Percentiles rank a stretch among this genome's conserved stretches.
phyloP scores from a whole-genome alignment of 1,140 invertebrate species.

The Platyscapa corneri region DNA sequence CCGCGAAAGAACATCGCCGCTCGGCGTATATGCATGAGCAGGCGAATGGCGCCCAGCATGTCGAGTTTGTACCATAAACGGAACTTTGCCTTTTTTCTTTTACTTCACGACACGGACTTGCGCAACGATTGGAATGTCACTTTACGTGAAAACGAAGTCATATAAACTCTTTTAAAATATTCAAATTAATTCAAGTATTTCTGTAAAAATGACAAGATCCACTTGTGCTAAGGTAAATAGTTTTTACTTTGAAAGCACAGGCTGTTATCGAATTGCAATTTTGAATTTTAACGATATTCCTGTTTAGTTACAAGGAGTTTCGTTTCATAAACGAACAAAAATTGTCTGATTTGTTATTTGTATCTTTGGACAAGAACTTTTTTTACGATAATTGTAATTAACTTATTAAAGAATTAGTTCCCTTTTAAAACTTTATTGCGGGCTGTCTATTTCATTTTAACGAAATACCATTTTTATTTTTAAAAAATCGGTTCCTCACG shows the following conservation, averaged over 20 bases:
- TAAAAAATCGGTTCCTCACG: not conserved
- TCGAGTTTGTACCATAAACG: not conserved
- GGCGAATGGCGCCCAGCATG: not conserved
- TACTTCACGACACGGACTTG: not conserved
- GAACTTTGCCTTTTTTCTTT: not conserved
- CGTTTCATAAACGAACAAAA: not conserved
- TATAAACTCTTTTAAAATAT: not conserved
- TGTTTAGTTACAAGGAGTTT: not conserved
- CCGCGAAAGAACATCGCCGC: no score
- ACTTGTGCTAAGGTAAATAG: not conserved
- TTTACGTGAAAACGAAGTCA: slow-evolving; percentile 7
- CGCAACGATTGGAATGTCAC: not conserved
- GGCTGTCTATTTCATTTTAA: not conserved
- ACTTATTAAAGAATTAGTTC: not conserved
- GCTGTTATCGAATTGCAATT: not conserved
- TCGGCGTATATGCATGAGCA: not conserved
- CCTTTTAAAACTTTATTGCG: not conserved
- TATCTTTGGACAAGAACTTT: not conserved
- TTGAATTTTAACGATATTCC: not conserved
- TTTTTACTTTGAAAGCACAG: not conserved
- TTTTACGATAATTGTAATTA: not conserved
- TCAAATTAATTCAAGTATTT: not conserved
- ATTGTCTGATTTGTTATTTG: not conserved
- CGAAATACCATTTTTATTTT: not conserved
- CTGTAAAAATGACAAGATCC: not conserved